phyloP scores from a whole-genome alignment of 2,113 vertebrate species.

The Mirza zaza region DNA sequence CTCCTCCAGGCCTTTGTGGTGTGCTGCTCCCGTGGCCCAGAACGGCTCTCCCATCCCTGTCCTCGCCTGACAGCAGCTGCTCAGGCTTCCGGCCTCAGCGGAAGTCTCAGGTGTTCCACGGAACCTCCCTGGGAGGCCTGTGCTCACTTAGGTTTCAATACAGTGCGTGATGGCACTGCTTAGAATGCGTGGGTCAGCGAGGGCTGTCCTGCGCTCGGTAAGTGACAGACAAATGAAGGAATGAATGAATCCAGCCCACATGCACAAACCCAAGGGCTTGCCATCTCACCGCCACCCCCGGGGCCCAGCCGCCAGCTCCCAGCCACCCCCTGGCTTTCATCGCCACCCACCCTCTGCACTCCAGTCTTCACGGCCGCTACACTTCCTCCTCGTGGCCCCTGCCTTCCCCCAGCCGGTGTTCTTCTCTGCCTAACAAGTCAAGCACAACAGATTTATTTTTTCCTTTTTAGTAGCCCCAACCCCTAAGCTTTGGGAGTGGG shows the following conservation, averaged over 20 bases:
- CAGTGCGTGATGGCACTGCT: fast-evolving
- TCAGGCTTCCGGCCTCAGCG: neutral
- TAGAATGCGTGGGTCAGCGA: fast-evolving
- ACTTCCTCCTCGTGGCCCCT: neutral
- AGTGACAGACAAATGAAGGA: neutral
- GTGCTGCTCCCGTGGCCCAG: too few relatives aligned
- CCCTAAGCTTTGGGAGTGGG: neutral
- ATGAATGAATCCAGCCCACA: neutral
- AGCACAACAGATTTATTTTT: neutral
- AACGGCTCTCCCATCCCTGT: neutral
- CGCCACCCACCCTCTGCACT: too few relatives aligned
- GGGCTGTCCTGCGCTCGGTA: fast-evolving
- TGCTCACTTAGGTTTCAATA: fast-evolving
- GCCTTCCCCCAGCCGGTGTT: neutral
- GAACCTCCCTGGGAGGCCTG: neutral
- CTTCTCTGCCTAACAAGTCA: neutral
- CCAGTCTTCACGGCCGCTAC: neutral
- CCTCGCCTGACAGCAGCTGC: neutral
- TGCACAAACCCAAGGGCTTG: neutral
- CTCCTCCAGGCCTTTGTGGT: neutral
- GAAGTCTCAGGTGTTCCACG: neutral
- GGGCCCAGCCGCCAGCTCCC: neutral
- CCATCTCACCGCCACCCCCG: neutral
- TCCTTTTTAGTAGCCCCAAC: neutral
- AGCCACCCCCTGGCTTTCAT: neutral